Evolutionary conservation across 2,113 vertebrate genomes (phyloP).

Genomic region (Gnathonemus longibarbis): DNA sequence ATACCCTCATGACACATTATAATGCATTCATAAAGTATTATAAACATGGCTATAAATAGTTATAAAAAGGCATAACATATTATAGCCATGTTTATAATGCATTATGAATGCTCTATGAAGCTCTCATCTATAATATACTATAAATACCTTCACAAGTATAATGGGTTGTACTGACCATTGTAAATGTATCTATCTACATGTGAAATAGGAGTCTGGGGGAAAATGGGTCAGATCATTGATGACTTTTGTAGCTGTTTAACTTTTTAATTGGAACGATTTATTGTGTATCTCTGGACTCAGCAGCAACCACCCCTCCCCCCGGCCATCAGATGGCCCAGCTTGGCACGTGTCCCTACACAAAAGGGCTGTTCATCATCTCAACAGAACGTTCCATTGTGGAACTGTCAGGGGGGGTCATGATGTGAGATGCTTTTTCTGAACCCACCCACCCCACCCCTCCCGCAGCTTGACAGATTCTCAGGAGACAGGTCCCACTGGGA

Average conservation of each 20-base stretch:
- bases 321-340: not conserved
- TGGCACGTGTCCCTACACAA: not conserved
- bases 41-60: too few relatives aligned
- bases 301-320: not conserved
- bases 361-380: not conserved
- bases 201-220: not conserved
- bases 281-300: conserved; percentile 1
- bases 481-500: not conserved
- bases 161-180: too few relatives aligned
- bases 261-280: conserved; percentile 27
- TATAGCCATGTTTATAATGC: too few relatives aligned
- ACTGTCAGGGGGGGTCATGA: not conserved
- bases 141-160: too few relatives aligned
- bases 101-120: too few relatives aligned
- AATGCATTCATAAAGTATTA: too few relatives aligned
- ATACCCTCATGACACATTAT: too few relatives aligned
- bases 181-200: not conserved
- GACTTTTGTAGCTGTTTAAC: conserved; percentile 14
- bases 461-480: not conserved
- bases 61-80: too few relatives aligned
- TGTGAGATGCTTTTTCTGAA: not conserved
- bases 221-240: conserved; percentile 23
- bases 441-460: not conserved
- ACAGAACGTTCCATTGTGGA: not conserved
- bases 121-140: too few relatives aligned